Conservation (phyloP, 2,888 invertebrate genomes). For the Odontomyia ornata region DNA sequence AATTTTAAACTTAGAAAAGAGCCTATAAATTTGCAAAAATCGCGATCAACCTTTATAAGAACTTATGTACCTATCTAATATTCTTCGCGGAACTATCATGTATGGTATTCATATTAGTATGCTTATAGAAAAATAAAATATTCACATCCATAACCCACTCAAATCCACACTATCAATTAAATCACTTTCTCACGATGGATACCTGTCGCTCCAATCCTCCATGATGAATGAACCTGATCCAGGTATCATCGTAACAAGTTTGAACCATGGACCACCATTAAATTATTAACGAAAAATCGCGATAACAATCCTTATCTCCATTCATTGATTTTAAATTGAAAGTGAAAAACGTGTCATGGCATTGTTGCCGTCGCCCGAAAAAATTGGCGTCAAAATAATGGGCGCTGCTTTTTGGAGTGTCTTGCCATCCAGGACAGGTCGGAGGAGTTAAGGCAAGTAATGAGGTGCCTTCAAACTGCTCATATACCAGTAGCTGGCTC, state of each 20-base stretch:
- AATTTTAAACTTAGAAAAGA: no score
- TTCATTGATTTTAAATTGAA: conserved; percentile 20
- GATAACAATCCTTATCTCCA: conserved; percentile 14
- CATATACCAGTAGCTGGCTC: background rate
- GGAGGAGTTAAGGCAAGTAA: background rate
- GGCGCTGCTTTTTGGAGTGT: background rate
- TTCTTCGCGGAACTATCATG: no score
- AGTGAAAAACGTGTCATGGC: conserved; percentile 16
- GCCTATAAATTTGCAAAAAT: no score
- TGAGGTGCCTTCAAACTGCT: background rate
- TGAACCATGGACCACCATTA: background rate
- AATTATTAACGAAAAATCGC: background rate
- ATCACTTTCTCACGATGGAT: conserved; percentile 17
- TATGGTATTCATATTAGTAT: no score
- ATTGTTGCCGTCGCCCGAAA: background rate
- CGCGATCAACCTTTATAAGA: no score
- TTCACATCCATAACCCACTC: no score
- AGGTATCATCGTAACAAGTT: conserved; percentile 15
- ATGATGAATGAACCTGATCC: conserved; percentile 15
- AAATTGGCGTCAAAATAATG: conserved; percentile 9
- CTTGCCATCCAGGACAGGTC: background rate
- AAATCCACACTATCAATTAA: no score
- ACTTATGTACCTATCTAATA: no score
- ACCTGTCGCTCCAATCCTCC: conserved; percentile 16
- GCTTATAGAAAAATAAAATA: no score